Evolutionary conservation across 2,888 invertebrate genomes (phyloP), one percentile per base, ranked within the genome.

Genomic region (Scaeva pyrastri): DNA sequence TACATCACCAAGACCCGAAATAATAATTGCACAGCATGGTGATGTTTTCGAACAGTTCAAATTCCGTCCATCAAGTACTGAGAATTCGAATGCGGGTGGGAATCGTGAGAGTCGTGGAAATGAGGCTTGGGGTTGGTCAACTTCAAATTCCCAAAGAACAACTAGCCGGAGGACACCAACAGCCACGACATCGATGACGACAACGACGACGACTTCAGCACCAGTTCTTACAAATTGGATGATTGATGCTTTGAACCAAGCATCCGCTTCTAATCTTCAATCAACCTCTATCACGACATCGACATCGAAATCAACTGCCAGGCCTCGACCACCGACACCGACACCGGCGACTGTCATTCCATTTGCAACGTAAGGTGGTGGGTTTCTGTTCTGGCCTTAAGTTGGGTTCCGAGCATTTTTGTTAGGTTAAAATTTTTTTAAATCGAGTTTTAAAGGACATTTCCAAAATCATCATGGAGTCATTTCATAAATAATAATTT

Each of bases 31-130:
- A 1, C 8, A 62, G 52, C 88, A 90, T 45, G 89, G 89, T 81
- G 70, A 89, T 88, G 87, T 89, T 21, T 88, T 89, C 64, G 88
- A 80, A n/a, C 89, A 90, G 19, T 90, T 89, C 36, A 26, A 74
- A 77, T 82, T 82, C 31, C 82, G 82, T 21, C 82, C 76, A n/a
- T n/a, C n/a, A 52, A 19, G 52, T 72, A 14, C 52, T 2, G 66
- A 82, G 36, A 76, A 82, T 16, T 23, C 43, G 0, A 43, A 41
- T 43, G 23, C 8, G 0, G 36, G 7, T 7, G 21, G 19, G 0
- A 21, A n/a, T n/a, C n/a, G n/a, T n/a, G 16, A 12, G 31, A 23
- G 50, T 2, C 4, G 21, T 19, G 31, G 14, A 6, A 50, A n/a
- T n/a, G n/a, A 7, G 5, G 21, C 12, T 8, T 52, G 56, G 70